phyloP scores from a whole-genome alignment of 2,113 vertebrate genomes.

The Thinocorus orbignyianus region DNA sequence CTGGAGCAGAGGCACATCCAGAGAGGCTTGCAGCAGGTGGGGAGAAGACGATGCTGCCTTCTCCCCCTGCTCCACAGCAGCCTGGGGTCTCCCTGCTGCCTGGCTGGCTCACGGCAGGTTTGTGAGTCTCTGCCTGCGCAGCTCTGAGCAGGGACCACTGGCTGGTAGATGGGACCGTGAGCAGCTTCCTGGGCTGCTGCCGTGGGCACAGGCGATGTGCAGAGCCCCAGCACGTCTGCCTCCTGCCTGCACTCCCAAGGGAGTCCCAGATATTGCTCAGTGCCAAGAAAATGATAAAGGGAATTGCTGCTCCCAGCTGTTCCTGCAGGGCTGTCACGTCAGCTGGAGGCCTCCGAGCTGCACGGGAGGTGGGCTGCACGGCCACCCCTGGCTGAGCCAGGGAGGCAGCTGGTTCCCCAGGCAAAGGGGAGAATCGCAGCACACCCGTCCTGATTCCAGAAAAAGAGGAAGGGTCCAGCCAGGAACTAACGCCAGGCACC shows the following conservation, averaged over 20 bases:
- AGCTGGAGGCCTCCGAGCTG: neutral
- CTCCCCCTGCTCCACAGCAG: rapidly evolving
- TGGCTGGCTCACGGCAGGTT: neutral
- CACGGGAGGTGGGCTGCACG: neutral
- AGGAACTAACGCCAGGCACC: neutral
- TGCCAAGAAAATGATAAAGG: neutral
- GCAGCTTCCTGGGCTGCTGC: neutral
- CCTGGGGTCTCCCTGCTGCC: neutral
- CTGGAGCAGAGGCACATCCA: rapidly evolving
- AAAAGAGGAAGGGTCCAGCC: neutral
- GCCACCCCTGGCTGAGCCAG: neutral
- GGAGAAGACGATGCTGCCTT: neutral
- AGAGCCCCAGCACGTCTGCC: rapidly evolving
- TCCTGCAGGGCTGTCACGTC: neutral
- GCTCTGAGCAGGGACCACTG: rapidly evolving
- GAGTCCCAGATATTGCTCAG: neutral
- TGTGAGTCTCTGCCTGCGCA: neutral
- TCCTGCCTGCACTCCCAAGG: rapidly evolving
- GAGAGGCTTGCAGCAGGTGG: neutral
- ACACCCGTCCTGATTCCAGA: neutral
- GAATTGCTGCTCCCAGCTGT: neutral
- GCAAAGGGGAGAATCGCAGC: neutral
- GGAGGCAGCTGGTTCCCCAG: neutral
- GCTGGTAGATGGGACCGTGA: neutral
- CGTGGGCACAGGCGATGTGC: neutral